Percentiles rank a stretch among this genome's conserved stretches.
phyloP scores from a whole-genome alignment of 53 echinoderm and acorn worm species.

The Glandiceps talaboti region DNA sequence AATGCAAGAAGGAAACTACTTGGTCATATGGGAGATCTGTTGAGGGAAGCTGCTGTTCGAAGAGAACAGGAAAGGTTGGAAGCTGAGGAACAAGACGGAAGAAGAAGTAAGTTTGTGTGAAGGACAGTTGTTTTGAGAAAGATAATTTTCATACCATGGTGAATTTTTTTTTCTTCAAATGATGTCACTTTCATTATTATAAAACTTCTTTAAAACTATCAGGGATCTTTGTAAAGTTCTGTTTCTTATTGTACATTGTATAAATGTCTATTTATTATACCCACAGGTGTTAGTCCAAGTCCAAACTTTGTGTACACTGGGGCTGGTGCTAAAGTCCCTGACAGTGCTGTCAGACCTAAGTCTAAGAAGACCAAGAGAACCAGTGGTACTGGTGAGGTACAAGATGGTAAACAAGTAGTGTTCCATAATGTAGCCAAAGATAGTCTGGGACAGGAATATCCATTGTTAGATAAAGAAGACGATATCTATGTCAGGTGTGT shows the following conservation, averaged over 20 bases:
- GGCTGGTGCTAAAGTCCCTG: conserved; percentile 55
- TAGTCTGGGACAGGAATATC: conserved; percentile 58
- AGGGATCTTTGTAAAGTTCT: too few relatives aligned
- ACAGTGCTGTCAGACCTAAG: neutral
- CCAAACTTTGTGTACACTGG: conserved; percentile 85
- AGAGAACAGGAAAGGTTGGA: conserved; percentile 55
- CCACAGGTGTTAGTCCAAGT: conserved; percentile 73
- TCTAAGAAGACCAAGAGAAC: conserved; percentile 2
- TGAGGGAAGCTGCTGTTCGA: conserved; percentile 73
- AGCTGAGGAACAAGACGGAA: conserved; percentile 46
- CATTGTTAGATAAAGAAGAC: conserved; percentile 53
- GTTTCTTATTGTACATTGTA: too few relatives aligned
- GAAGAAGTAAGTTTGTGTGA: conserved; percentile 85
- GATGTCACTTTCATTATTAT: too few relatives aligned
- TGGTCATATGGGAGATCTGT: conserved; percentile 73
- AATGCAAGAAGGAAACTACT: conserved; percentile 87
- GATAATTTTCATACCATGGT: too few relatives aligned
- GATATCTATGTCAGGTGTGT: conserved; percentile 48
- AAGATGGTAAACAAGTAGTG: conserved; percentile 62
- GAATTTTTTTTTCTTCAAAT: too few relatives aligned
- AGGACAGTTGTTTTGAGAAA: too few relatives aligned
- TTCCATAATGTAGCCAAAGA: conserved; percentile 60
- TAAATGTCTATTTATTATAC: neutral
- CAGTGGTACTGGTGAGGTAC: conserved; percentile 10
- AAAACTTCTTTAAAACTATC: too few relatives aligned